These are phyloP conservation scores for Stomatorhinus ivindoensis DNA, from an alignment of 2,113 vertebrate species.

Conservation along the genomic window DNA sequence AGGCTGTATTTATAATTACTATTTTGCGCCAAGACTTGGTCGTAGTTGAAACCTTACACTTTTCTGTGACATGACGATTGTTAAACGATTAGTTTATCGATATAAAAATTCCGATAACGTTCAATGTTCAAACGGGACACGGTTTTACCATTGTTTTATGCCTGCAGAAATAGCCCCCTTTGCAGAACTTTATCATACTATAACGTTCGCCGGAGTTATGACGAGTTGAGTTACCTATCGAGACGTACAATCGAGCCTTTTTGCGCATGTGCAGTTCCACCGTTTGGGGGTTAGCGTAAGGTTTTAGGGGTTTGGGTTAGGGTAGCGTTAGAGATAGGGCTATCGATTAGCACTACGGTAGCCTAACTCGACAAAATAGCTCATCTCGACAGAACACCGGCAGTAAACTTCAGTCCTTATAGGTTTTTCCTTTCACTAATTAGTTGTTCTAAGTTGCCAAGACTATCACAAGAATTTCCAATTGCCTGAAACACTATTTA, in stretches of 20 bases:
- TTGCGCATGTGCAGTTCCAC: no score
- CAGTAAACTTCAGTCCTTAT: no score
- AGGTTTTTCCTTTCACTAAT: background rate
- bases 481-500: background rate
- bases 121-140: background rate
- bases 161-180: background rate
- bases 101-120: slow-evolving; percentile 7
- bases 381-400: no score
- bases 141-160: background rate
- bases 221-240: no score
- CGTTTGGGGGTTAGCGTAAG: no score
- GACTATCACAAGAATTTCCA: background rate
- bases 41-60: background rate
- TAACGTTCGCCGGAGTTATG: no score
- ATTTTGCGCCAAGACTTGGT: background rate
- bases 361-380: no score
- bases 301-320: no score
- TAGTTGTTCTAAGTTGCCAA: background rate
- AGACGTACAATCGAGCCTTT: no score
- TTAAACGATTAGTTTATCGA: background rate
- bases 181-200: background rate
- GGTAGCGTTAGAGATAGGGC: no score
- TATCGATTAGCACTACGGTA: no score
- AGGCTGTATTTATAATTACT: background rate
- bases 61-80: background rate